Evolutionary conservation across 1,140 invertebrate genomes (phyloP).

Genomic region (Phortica variegata): DNA sequence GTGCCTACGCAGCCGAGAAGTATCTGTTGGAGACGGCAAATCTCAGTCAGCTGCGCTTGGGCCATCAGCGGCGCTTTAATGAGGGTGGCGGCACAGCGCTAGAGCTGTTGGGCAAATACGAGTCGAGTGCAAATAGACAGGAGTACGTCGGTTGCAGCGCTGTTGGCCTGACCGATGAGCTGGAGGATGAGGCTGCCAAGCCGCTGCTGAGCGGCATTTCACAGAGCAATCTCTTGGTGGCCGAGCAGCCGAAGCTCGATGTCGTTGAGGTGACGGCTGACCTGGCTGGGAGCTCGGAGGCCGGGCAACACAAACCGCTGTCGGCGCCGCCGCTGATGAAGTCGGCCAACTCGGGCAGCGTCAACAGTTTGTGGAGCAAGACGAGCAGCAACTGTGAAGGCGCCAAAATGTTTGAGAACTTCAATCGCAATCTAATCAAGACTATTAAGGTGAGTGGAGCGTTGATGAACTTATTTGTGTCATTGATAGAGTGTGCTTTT

Average conservation of each 20-base stretch:
- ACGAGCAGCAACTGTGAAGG: constrained; percentile 53
- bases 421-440: constrained; percentile 56
- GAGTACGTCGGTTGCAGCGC: neutral
- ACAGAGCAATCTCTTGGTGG: constrained; percentile 28
- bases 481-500: neutral
- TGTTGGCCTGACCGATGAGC: too few species aligned
- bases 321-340: constrained; percentile 39
- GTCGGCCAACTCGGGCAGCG: constrained; percentile 45
- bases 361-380: constrained; percentile 51
- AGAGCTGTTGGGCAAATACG: constrained; percentile 30
- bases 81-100: constrained; percentile 48
- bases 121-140: neutral
- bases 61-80: constrained; percentile 39
- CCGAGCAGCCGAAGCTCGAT: constrained; percentile 19
- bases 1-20: constrained; percentile 42
- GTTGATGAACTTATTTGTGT: too few species aligned
- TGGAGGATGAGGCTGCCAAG: constrained; percentile 43
- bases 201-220: constrained; percentile 33
- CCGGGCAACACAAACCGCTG: constrained; percentile 2
- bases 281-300: constrained; percentile 11
- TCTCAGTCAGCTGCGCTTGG: constrained; percentile 30
- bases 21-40: constrained; percentile 45
- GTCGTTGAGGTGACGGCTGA: neutral
- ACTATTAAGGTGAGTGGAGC: constrained; percentile 51
- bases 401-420: constrained; percentile 55